Base-by-base conservation (phyloP, 1,140 invertebrate species). In the Galendromus occidentalis region DNA sequence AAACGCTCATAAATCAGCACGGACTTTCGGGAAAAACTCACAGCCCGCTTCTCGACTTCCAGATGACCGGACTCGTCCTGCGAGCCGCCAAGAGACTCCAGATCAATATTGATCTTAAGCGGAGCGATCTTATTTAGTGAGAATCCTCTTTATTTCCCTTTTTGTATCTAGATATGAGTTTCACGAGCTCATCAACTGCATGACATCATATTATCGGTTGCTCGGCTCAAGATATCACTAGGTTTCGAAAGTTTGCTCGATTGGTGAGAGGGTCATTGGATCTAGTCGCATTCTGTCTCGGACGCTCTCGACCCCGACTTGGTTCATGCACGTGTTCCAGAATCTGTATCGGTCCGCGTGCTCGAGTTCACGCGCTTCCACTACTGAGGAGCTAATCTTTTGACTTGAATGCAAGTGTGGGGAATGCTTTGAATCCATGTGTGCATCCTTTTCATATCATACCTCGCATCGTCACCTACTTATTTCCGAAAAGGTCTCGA, bases 61-160 rank as follows among this genome's bases (percentile, higher is more conserved):
- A 74, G 73, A 70, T 68, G 44, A 74, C 73, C 47, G 73, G 73
- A 14, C 66, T 71, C 18, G 70, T 71, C 6, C 45, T 74, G n/a
- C 67, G 69, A 59, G 70, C 68, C 14, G 68, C 71, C 25, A 74
- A 74, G 59, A 69, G 70, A 65, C 44, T 74, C 20, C 73, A 74
- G 66, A 69, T 74, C 41, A 74, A 74, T 59, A 67, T 74, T 22
- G 51, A 59, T 59, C 51, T 59, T 22, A 59, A 59, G 51, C 51
- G 25, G 33, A 59, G 51, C 51, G 51, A 59, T 59, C 51, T 59
- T 14, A 25, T 59, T 59, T 59, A 59, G 51, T 59, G 33, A 59
- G 51, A 25, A 25, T 59, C 25, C 14, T 33, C 14, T 25, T 29
- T 14, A 29, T 17, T 9, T 59, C 17, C 12, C 25, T 20, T 47